These are phyloP conservation scores for Lithophane ornitopus DNA, from an alignment of 2,888 invertebrate species.

Conservation along the genomic window DNA sequence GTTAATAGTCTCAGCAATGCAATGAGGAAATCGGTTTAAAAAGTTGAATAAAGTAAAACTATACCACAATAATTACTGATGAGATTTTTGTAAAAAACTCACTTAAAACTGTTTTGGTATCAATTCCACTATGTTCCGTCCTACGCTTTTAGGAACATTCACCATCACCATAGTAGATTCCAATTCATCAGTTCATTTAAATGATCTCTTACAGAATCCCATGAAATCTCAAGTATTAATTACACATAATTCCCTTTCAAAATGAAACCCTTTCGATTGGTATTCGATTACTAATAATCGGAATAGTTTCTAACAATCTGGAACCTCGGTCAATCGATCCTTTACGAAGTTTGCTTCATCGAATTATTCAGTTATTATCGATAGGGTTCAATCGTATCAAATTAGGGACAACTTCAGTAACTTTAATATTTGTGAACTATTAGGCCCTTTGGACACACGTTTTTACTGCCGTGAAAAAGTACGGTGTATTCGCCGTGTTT, in stretches of 20 bases:
- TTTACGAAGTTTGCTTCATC: constrained; percentile 61
- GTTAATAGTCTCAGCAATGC: not conserved
- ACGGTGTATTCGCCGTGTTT: no score
- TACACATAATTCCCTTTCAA: constrained; percentile 55
- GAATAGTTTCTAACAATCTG: constrained; percentile 75
- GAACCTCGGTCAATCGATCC: constrained; percentile 64
- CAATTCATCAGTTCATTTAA: not conserved
- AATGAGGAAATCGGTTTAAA: not conserved
- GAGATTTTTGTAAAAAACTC: not conserved
- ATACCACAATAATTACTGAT: not conserved
- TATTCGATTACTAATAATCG: constrained; percentile 73
- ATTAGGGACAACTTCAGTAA: constrained; percentile 40
- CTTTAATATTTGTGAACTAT: constrained; percentile 45
- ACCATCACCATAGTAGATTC: not conserved
- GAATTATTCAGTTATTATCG: constrained; percentile 65
- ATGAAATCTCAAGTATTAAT: constrained; percentile 59
- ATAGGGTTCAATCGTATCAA: constrained; percentile 56
- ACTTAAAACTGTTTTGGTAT: not conserved
- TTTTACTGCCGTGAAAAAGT: no score
- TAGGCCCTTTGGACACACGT: not conserved
- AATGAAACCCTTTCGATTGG: constrained; percentile 64
- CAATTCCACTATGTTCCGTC: not conserved
- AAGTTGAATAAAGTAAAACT: not conserved
- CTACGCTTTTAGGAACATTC: not conserved
- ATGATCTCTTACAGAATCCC: constrained; percentile 31